phyloP scores from a whole-genome alignment of 2,888 invertebrate species.

The Trilocha varians region DNA sequence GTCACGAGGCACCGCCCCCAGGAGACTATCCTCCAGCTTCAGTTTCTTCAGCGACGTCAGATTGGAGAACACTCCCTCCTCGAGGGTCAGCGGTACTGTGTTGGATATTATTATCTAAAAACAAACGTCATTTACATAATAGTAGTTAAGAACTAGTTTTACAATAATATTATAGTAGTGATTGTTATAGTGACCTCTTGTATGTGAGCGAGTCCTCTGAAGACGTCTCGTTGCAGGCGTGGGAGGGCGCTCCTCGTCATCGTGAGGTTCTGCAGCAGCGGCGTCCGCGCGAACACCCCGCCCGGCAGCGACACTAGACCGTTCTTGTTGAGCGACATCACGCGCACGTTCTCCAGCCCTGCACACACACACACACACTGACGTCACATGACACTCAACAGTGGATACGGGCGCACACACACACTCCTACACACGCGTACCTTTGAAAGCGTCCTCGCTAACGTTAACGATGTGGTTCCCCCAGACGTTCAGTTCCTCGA shows the following conservation, averaged over 20 bases:
- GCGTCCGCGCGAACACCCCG: slow-evolving; percentile 3
- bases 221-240: not conserved
- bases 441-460: slow-evolving; percentile 13
- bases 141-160: too few species aligned
- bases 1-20: not conserved
- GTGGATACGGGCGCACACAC: too few species aligned
- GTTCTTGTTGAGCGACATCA: slow-evolving; percentile 4
- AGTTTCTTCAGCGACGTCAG: not conserved
- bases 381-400: too few species aligned
- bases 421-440: slow-evolving; percentile 1
- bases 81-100: not conserved
- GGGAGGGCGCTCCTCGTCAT: not conserved
- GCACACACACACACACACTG: not conserved
- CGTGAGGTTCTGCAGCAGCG: not conserved
- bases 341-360: slow-evolving; percentile 6
- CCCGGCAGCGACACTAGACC: slow-evolving; percentile 1
- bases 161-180: too few species aligned
- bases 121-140: too few species aligned
- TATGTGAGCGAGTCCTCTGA: slow-evolving; percentile 1
- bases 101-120: slow-evolving; percentile 4
- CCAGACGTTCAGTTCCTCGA: slow-evolving; percentile 17
- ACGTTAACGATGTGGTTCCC: slow-evolving; percentile 17
- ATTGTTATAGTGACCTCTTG: not conserved
- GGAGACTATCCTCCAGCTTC: not conserved
- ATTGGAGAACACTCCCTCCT: slow-evolving; percentile 1